phyloP scores from a whole-genome alignment of 2,888 invertebrate genomes.

The Entomobrya proxima region DNA sequence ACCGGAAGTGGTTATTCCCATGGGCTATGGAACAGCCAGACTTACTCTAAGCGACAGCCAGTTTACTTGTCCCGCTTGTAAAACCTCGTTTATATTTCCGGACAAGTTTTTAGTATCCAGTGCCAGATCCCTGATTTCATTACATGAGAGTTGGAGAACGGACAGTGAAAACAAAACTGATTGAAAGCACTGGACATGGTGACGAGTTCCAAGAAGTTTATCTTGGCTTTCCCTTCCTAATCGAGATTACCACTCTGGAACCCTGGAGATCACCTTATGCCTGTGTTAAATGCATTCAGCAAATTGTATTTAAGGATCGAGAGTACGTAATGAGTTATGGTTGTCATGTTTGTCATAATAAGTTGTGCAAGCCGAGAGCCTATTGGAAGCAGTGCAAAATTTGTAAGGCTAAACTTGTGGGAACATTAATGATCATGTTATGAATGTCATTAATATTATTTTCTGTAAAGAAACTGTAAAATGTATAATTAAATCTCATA shows the following conservation, averaged over 20 bases:
- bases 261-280: neutral
- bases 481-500: too few species aligned
- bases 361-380: neutral
- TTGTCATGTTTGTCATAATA: neutral
- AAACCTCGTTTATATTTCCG: neutral
- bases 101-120: neutral
- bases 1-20: neutral
- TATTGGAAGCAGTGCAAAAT: neutral
- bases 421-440: too few species aligned
- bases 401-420: neutral
- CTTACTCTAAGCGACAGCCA: too few species aligned
- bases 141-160: neutral
- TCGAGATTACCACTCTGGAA: neutral
- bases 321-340: neutral
- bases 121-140: too few species aligned
- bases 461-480: too few species aligned
- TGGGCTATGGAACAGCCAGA: neutral
- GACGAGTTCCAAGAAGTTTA: conserved; percentile 1
- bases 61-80: neutral
- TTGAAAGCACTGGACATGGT: neutral
- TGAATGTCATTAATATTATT: too few species aligned
- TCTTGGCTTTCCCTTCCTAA: neutral
- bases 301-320: neutral
- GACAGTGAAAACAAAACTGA: neutral
- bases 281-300: neutral